phyloP scores from a whole-genome alignment of 2,888 invertebrate genomes.

The Syrista parreyssii region DNA sequence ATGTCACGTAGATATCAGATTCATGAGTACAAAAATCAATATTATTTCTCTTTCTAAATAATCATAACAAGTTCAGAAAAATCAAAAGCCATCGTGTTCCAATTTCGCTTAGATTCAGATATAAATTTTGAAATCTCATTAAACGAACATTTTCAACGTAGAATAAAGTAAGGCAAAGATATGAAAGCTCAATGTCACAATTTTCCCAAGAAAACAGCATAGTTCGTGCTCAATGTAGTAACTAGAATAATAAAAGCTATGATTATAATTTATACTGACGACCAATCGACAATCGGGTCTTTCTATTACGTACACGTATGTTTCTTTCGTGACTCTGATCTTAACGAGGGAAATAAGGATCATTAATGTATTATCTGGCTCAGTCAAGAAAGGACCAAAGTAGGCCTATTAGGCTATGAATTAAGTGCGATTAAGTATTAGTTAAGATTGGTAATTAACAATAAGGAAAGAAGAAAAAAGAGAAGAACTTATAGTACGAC shows the following conservation, averaged over 20 bases:
- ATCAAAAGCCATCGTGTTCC: not conserved
- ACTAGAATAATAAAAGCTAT: not conserved
- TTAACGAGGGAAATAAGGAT: conserved; percentile 5
- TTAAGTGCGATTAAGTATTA: conserved; percentile 22
- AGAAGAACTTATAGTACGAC: not conserved
- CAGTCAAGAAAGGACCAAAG: conserved; percentile 2
- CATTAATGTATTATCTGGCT: not conserved
- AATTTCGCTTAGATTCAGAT: not conserved
- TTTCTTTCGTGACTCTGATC: not conserved
- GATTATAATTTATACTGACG: not conserved
- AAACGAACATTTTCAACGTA: not conserved
- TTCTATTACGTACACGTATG: not conserved
- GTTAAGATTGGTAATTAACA: conserved; percentile 23
- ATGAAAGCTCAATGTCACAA: not conserved
- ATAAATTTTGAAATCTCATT: not conserved
- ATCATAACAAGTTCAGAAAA: not conserved
- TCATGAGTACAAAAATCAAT: not conserved
- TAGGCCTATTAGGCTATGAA: conserved; percentile 18
- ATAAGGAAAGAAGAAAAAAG: conserved; percentile 3
- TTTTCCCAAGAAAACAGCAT: not conserved
- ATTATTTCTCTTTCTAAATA: not conserved
- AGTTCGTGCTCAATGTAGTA: not conserved
- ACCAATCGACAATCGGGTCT: not conserved
- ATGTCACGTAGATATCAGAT: not conserved
- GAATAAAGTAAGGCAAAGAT: not conserved